These are phyloP conservation scores for Eulemur coronatus DNA, from an alignment of 2,797 vertebrate species.

Conservation along the genomic window DNA sequence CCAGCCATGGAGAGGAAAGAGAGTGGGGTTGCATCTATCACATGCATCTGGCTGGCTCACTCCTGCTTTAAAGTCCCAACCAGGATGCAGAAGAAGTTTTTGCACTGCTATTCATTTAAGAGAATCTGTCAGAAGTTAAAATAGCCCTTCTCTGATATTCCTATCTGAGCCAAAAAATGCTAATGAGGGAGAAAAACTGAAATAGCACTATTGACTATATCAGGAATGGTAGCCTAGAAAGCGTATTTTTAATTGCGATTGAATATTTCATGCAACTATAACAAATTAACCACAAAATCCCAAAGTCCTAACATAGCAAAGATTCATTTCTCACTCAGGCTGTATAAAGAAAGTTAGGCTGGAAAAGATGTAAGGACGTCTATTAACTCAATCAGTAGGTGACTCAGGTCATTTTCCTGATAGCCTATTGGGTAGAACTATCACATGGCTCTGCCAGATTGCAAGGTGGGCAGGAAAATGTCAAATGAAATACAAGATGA, in stretches of 20 bases:
- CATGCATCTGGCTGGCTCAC: not conserved
- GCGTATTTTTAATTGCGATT: not conserved
- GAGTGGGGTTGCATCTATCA: not conserved
- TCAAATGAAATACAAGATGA: not conserved
- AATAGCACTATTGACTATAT: not conserved
- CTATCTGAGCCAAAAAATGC: not conserved
- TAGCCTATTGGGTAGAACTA: not conserved
- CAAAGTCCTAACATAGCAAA: not conserved
- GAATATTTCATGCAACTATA: not conserved
- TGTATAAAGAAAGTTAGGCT: not conserved
- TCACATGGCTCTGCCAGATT: not conserved
- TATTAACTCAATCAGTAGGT: not conserved
- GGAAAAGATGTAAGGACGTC: not conserved
- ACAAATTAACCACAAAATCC: not conserved
- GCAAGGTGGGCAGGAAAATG: not conserved
- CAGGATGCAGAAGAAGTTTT: not conserved
- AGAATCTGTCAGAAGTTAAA: not conserved
- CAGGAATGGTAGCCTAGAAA: not conserved
- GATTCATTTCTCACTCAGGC: not conserved
- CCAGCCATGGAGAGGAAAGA: not conserved
- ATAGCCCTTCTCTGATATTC: not conserved
- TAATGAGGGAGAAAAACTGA: not conserved
- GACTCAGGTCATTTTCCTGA: not conserved
- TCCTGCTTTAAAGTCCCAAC: not conserved
- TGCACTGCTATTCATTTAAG: not conserved